phyloP scores from a whole-genome alignment of 2,113 vertebrate species.

The Cyphomyrus discorhynchus region DNA sequence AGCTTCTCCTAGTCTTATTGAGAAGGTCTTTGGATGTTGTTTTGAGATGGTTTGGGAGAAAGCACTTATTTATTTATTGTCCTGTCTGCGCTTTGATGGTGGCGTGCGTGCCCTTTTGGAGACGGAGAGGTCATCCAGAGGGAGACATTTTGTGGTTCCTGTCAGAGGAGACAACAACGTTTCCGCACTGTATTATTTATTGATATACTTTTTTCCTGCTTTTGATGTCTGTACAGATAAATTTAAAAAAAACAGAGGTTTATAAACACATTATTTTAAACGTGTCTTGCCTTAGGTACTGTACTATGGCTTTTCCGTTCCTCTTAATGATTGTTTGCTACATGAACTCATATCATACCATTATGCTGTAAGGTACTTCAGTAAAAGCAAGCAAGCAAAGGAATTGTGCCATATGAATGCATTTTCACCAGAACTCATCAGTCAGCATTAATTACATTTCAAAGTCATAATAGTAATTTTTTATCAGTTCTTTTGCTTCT shows the following conservation, averaged over 20 bases:
- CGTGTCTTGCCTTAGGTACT: not conserved
- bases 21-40: not conserved
- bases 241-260: not conserved
- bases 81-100: not conserved
- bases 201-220: not conserved
- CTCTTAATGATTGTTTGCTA: not conserved
- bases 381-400: not conserved
- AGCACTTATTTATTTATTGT: not conserved
- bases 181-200: not conserved
- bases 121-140: not conserved
- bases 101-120: not conserved
- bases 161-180: not conserved
- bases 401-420: not conserved
- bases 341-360: not conserved
- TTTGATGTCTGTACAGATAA: not conserved
- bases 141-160: not conserved
- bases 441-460: not conserved
- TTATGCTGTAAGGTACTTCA: not conserved
- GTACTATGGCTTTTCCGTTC: not conserved
- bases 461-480: not conserved
- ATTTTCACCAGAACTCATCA: not conserved
- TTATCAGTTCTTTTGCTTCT: not conserved
- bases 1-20: not conserved
- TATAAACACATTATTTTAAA: not conserved
- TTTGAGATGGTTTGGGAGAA: not conserved